Conservation (phyloP, 2,888 invertebrate species). For the Philopedon plagiatum region DNA sequence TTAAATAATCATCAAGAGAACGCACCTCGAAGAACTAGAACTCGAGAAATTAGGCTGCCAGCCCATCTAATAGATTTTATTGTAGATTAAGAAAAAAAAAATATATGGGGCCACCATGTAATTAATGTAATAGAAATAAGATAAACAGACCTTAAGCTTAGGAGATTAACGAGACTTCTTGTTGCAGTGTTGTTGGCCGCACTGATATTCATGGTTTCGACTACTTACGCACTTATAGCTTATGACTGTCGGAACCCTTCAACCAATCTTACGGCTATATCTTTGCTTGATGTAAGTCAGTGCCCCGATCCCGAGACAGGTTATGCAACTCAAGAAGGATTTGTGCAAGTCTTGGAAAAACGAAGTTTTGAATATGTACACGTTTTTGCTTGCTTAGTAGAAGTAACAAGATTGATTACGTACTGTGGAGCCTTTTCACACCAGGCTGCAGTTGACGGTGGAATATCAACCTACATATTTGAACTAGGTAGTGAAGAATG, state of each 20-base stretch:
- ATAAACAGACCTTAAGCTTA: neutral
- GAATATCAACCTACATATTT: too few species aligned
- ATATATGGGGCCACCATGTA: neutral
- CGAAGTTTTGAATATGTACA: conserved; percentile 8
- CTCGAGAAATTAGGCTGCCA: neutral
- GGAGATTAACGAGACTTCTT: neutral
- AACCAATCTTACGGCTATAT: conserved; percentile 19
- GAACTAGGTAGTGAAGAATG: too few species aligned
- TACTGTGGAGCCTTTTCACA: too few species aligned
- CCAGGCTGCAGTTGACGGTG: too few species aligned
- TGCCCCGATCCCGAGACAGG: conserved; percentile 19
- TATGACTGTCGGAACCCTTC: conserved; percentile 21
- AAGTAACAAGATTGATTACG: too few species aligned
- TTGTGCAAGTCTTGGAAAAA: conserved; percentile 27
- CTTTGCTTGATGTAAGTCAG: neutral
- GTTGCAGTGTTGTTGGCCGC: neutral
- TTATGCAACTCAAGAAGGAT: neutral
- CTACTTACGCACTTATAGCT: neutral
- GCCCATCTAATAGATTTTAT: neutral
- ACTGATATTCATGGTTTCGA: neutral
- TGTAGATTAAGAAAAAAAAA: neutral
- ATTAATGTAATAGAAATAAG: neutral
- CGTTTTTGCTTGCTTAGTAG: conserved; percentile 1
- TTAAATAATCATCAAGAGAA: neutral
- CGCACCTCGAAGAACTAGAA: neutral